These are phyloP conservation scores for Apamea monoglypha DNA, from an alignment of 2,888 invertebrate genomes.

Conservation along the genomic window DNA sequence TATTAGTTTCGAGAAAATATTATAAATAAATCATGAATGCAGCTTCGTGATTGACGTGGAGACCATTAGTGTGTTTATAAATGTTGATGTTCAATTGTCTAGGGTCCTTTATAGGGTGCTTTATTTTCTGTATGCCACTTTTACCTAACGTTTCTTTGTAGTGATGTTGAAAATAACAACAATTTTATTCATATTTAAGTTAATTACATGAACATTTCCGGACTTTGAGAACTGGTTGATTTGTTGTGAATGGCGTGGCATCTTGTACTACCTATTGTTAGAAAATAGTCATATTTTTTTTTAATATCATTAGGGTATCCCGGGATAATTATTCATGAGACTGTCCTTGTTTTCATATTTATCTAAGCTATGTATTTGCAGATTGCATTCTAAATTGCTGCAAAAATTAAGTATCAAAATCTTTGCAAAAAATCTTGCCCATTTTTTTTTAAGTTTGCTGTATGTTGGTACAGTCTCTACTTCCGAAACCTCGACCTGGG, in stretches of 20 bases:
- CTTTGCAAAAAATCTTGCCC: no score
- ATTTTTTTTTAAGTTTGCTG: not conserved
- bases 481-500: not conserved
- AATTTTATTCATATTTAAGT: conserved; percentile 1
- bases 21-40: conserved; percentile 52
- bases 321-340: not conserved
- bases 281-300: not conserved
- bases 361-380: not conserved
- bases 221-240: not conserved
- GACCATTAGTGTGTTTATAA: conserved; percentile 43
- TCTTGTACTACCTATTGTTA: not conserved
- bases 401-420: not conserved
- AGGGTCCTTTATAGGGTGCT: conserved; percentile 32
- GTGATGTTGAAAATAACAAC: not conserved
- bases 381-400: not conserved
- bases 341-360: not conserved
- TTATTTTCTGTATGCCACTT: conserved; percentile 28
- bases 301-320: not conserved
- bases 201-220: not conserved
- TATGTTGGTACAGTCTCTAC: not conserved
- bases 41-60: conserved; percentile 51
- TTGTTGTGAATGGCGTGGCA: not conserved
- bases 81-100: conserved; percentile 58
- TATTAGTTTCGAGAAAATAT: conserved; percentile 56
- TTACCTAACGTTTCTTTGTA: conserved; percentile 15